phyloP scores from a whole-genome alignment of 2,797 vertebrate species.

The Eremophila alpestris region DNA sequence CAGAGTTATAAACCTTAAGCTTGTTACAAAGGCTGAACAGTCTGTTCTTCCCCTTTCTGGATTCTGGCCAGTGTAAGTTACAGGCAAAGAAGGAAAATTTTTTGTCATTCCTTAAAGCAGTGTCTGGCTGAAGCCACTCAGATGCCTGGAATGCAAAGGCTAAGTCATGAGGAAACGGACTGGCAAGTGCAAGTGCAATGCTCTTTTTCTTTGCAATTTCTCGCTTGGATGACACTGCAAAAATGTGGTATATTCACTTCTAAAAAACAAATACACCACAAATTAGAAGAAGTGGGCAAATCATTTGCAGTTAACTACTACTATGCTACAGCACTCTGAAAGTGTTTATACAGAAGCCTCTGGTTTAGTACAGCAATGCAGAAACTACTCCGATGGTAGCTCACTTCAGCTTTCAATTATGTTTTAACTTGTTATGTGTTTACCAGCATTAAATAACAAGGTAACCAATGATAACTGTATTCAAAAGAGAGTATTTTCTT shows the following conservation, averaged over 20 bases:
- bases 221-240: not conserved
- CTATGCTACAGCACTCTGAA: not conserved
- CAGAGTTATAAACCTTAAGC: not conserved
- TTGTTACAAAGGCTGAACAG: not conserved
- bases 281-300: not conserved
- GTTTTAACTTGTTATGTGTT: not conserved
- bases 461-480: not conserved
- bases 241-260: not conserved
- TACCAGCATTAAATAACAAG: not conserved
- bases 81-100: not conserved
- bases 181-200: not conserved
- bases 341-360: not conserved
- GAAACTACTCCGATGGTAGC: not conserved
- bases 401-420: not conserved
- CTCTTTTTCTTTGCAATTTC: not conserved
- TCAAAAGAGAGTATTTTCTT: not conserved
- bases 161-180: accelerated
- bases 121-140: not conserved
- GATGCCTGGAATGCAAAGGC: not conserved
- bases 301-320: not conserved
- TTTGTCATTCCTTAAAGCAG: not conserved
- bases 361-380: not conserved
- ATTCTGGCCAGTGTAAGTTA: not conserved
- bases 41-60: not conserved
- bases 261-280: not conserved